A percentile compares a stretch with the other conserved stretches of the same genome.
Conservation (phyloP, 2,113 vertebrate species). For the Nibea coibor region DNA sequence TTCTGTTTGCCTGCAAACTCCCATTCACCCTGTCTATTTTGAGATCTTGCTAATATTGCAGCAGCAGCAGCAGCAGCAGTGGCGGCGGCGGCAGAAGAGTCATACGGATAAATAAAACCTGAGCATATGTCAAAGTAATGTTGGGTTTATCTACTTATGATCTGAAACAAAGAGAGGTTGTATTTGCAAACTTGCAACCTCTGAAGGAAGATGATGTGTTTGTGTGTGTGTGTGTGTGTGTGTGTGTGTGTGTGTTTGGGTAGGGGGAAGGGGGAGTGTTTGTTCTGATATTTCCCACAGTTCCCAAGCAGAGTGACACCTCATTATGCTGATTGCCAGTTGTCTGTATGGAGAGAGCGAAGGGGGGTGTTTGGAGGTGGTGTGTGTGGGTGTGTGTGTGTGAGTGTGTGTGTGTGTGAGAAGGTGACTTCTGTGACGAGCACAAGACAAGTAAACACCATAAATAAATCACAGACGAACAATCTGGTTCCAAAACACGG, state of each 20-base stretch:
- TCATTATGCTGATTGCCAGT: conserved; percentile 64
- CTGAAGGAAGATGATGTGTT: conserved; percentile 34
- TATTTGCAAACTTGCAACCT: conserved; percentile 13
- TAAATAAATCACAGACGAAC: conserved; percentile 45
- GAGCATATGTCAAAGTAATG: conserved; percentile 40
- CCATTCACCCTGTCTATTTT: conserved; percentile 60
- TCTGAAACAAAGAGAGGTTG: conserved; percentile 40
- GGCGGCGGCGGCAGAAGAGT: conserved; percentile 17
- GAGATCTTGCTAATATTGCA: conserved; percentile 58
- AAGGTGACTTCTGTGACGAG: conserved; percentile 50
- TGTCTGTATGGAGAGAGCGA: conserved; percentile 15
- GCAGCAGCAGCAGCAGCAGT: background rate
- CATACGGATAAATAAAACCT: conserved; percentile 53
- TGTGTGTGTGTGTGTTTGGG: background rate
- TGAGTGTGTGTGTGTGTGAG: conserved; percentile 31
- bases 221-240: too few relatives aligned
- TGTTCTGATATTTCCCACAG: conserved; percentile 52
- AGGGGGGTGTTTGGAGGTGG: too few relatives aligned
- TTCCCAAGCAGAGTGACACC: conserved; percentile 51
- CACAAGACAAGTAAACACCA: conserved; percentile 39
- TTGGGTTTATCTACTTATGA: conserved; percentile 25
- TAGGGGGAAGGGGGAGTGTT: background rate
- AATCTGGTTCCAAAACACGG: background rate
- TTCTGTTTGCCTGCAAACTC: conserved; percentile 52
- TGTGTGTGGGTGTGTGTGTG: conserved; percentile 29